These are phyloP conservation scores for Sitta europaea DNA, from an alignment of 2,113 vertebrate genomes.

Conservation along the genomic window DNA sequence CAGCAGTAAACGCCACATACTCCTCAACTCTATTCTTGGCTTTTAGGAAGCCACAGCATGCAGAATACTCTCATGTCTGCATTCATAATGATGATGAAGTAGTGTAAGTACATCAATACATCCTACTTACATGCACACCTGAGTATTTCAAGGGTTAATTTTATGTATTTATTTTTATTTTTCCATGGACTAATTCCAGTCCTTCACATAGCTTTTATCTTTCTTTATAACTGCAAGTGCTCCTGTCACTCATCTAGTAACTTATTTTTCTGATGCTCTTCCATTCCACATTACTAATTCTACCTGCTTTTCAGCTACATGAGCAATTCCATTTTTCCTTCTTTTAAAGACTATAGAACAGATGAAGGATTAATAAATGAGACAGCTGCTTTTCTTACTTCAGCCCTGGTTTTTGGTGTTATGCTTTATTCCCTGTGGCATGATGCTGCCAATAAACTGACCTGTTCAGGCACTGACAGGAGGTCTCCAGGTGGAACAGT, in stretches of 20 bases:
- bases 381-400: neutral
- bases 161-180: neutral
- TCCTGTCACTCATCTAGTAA: neutral
- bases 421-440: neutral
- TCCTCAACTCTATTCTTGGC: neutral
- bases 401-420: neutral
- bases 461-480: neutral
- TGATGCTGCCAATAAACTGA: slow-evolving; percentile 8
- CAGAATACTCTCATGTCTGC: neutral
- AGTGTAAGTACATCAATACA: neutral
- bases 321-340: neutral
- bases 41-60: neutral
- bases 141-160: neutral
- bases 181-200: neutral
- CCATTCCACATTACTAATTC: neutral
- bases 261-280: neutral
- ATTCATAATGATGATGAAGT: neutral
- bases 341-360: neutral
- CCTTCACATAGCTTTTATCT: neutral
- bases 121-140: neutral
- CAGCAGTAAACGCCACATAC: neutral
- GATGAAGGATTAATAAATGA: slow-evolving; percentile 10
- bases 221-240: neutral
- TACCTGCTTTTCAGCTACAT: neutral
- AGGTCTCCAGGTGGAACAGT: neutral